phyloP scores from a whole-genome alignment of 2,797 vertebrate species.

The Acipenser transmontanus region DNA sequence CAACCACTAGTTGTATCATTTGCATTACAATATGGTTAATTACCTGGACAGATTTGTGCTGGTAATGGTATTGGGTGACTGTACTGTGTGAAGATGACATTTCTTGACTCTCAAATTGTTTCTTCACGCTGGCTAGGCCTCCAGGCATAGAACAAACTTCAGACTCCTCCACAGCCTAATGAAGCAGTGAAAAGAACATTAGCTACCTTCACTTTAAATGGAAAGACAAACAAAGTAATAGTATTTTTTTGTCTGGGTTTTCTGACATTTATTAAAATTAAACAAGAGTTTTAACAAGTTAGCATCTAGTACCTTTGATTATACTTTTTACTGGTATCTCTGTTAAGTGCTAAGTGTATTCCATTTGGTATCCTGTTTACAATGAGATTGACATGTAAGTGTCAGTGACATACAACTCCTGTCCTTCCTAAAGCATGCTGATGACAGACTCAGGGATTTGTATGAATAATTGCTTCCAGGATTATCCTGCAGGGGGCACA shows the following conservation, averaged over 20 bases:
- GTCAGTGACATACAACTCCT: neutral
- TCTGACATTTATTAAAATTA: neutral
- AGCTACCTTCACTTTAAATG: conserved; percentile 37
- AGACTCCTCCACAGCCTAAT: conserved; percentile 79
- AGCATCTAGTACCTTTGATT: neutral
- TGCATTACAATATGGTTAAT: conserved; percentile 21
- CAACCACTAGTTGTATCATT: neutral
- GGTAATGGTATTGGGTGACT: conserved; percentile 70
- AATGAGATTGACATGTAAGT: no score
- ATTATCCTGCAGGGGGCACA: conserved; percentile 29
- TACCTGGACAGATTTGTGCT: conserved; percentile 78
- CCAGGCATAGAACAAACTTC: conserved; percentile 79
- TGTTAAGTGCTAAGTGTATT: no score
- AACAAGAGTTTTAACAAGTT: neutral
- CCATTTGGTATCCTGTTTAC: no score
- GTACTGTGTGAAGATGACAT: conserved; percentile 59
- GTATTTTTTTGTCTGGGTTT: conserved; percentile 13
- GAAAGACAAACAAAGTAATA: conserved; percentile 31
- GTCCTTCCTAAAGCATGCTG: neutral
- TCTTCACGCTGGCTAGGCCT: conserved; percentile 81
- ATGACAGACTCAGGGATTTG: conserved; percentile 14
- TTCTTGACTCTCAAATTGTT: conserved; percentile 80
- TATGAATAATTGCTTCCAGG: conserved; percentile 12
- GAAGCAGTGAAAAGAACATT: conserved; percentile 52
- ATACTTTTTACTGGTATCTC: no score